These are phyloP conservation scores for Petrocephalus microphthalmus DNA, from an alignment of 2,113 vertebrate genomes.

Conservation along the genomic window DNA sequence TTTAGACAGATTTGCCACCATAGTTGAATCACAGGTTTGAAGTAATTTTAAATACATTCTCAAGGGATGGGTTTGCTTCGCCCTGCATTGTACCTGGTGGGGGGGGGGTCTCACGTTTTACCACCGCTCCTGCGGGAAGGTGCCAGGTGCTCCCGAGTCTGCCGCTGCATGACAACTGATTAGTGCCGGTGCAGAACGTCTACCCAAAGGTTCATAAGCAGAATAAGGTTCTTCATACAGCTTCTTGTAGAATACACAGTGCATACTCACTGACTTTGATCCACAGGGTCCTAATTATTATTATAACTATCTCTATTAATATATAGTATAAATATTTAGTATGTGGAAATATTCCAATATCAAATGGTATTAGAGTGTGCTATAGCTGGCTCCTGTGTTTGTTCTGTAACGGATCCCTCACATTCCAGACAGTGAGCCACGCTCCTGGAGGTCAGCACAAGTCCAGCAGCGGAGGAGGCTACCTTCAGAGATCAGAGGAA, in stretches of 20 bases:
- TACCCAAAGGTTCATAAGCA: neutral
- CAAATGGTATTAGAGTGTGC: neutral
- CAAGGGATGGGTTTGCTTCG: neutral
- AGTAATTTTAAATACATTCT: neutral
- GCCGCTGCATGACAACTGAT: neutral
- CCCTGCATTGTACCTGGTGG: neutral
- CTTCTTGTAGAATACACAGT: neutral
- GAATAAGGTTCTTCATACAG: neutral
- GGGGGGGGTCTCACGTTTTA: neutral
- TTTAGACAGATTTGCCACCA: neutral
- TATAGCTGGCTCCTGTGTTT: neutral
- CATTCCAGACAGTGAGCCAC: neutral
- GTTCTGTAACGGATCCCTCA: neutral
- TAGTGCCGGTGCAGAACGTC: neutral
- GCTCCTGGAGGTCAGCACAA: neutral
- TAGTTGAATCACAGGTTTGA: neutral
- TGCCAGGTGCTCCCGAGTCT: neutral
- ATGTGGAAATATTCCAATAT: neutral
- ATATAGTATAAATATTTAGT: no score
- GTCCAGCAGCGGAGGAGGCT: neutral
- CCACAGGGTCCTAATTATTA: neutral
- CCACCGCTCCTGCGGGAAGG: neutral
- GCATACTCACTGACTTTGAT: neutral
- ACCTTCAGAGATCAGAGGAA: neutral
- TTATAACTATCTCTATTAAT: neutral